Conservation (phyloP, 2,113 vertebrate species). For the Setophaga kirtlandii region DNA sequence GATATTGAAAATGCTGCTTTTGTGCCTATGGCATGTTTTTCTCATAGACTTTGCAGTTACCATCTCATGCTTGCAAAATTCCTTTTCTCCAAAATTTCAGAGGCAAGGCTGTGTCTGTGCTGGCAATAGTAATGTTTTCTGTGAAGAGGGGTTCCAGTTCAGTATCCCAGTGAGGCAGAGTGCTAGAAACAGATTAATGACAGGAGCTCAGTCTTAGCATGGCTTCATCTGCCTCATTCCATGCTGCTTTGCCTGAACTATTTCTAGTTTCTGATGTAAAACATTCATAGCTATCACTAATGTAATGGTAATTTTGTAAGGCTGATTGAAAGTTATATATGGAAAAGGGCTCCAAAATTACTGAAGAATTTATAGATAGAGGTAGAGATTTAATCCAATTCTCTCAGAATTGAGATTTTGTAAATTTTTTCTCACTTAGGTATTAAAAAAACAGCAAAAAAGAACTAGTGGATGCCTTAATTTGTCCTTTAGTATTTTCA, state of each 20-base stretch:
- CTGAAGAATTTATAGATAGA: neutral
- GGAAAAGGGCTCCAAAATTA: neutral
- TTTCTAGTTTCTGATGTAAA: neutral
- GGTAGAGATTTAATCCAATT: neutral
- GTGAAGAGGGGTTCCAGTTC: neutral
- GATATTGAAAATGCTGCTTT: neutral
- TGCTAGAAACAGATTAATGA: neutral
- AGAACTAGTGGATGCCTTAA: neutral
- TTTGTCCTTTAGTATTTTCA: neutral
- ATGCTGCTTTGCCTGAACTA: neutral
- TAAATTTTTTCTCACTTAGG: neutral
- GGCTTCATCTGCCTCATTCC: neutral
- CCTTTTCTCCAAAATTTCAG: neutral
- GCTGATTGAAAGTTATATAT: neutral
- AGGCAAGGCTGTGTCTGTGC: neutral
- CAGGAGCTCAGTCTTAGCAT: neutral
- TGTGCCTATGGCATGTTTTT: neutral
- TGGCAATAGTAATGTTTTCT: neutral
- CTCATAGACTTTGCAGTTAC: neutral
- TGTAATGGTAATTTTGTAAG: neutral
- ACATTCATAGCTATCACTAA: neutral
- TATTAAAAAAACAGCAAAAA: neutral
- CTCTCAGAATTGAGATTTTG: neutral
- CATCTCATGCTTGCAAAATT: neutral
- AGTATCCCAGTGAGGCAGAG: neutral